These are phyloP conservation scores for Montipora foliosa DNA, from an alignment of 64 coral and sea anemone genomes.

Conservation along the genomic window DNA sequence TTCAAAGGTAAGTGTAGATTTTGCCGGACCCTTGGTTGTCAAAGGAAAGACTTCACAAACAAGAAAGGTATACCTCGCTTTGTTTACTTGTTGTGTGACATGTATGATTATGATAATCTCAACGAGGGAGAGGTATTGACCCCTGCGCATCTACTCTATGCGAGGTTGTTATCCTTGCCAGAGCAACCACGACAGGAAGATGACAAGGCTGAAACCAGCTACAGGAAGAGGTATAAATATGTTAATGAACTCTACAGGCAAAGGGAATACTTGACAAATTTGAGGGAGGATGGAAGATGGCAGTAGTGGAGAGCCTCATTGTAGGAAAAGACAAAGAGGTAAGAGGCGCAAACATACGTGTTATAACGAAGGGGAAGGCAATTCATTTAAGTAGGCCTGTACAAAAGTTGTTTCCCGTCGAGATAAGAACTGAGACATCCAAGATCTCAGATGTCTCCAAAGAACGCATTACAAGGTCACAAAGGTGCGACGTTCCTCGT, in stretches of 20 bases:
- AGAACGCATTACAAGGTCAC: neutral
- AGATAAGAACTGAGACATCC: neutral
- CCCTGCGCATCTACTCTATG: slow-evolving; percentile 25
- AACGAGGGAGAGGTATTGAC: slow-evolving; percentile 24
- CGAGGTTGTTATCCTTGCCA: neutral
- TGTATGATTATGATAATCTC: slow-evolving; percentile 14
- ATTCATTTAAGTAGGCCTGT: slow-evolving; percentile 8
- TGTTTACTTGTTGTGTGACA: slow-evolving; percentile 65
- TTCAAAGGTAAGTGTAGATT: slow-evolving; percentile 55
- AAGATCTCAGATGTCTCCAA: neutral
- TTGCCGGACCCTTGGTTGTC: slow-evolving; percentile 78
- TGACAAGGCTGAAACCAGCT: slow-evolving; percentile 2
- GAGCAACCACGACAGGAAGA: slow-evolving; percentile 5
- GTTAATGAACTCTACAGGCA: neutral
- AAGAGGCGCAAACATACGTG: slow-evolving; percentile 1
- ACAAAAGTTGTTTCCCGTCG: slow-evolving; percentile 27
- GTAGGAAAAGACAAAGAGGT: slow-evolving; percentile 12
- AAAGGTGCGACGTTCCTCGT: neutral
- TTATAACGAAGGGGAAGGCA: slow-evolving; percentile 8
- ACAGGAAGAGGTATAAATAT: neutral
- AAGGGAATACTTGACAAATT: slow-evolving; percentile 32
- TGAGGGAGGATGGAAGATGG: slow-evolving; percentile 39
- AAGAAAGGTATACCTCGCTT: neutral
- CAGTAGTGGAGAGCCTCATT: slow-evolving; percentile 23
- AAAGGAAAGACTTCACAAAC: neutral